Evolutionary conservation across 2,113 vertebrate species (phyloP), one percentile per base, ranked within the genome.

Genomic region (Menidia beryllina): DNA sequence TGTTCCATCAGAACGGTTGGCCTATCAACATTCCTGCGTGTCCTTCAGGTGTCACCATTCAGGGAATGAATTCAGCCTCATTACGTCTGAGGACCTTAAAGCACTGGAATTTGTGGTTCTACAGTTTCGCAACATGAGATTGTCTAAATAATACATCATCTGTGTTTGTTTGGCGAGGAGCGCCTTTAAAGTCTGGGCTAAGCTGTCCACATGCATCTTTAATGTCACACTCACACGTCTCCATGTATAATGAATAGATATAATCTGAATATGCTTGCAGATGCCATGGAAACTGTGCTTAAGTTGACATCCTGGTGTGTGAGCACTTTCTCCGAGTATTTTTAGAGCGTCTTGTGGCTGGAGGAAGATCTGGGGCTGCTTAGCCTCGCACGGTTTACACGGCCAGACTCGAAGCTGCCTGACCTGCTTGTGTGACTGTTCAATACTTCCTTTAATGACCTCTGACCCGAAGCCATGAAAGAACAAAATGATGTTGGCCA

Each of bases 221-320:
- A 84, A 90, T 88, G 63, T 63, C 20, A 17, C 15, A 64, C 86
- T 77, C 80, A 77, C 83, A 77, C 49, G 24, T 86, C 36, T 47
- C 79, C 84, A 86, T 90, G 59, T 86, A 84, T 88, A 80, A 91
- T 91, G 53, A 72, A 91, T 85, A 86, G 7, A 77, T 80, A 54
- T 59, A 58, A 79, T 83, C 59, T 59, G 53, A 75, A 72, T 61
- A 26, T 48, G 61, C 52, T 73, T 57, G 47, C 64, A 79, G 79
- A 86, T 81, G 79, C 79, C 75, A 84, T 82, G 81, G 81, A 88
- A 88, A 90, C 75, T 75, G 76, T 67, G 61, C 72, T 77, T 49
- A 56, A 85, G 56, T 77, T 82, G 68, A 79, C 79, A 59, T 84
- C 25, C 38, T 60, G 55, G 49, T 62, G 48, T 47, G 15, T 27